Conservation (phyloP, 2,113 vertebrate genomes). For the Chloropsis hardwickii region DNA sequence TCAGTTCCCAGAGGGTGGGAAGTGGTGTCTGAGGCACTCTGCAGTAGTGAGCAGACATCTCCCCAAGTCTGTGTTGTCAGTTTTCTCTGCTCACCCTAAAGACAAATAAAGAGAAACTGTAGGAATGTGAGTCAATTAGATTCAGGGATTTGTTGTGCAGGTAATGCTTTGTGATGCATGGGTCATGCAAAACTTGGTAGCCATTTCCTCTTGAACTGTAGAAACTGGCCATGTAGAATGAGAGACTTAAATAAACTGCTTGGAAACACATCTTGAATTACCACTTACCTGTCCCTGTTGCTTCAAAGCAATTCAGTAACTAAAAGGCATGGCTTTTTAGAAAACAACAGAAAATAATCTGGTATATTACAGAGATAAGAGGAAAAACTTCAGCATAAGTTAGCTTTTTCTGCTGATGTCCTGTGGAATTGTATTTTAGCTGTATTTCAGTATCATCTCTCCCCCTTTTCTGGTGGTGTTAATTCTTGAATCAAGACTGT, state of each 20-base stretch:
- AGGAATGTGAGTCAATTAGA: not conserved
- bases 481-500: not conserved
- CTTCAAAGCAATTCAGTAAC: not conserved
- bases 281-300: not conserved
- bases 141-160: not conserved
- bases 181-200: not conserved
- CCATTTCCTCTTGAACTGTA: not conserved
- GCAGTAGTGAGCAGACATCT: not conserved
- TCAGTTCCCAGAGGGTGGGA: not conserved
- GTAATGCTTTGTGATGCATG: rapidly evolving
- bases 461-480: not conserved
- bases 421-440: not conserved
- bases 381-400: not conserved
- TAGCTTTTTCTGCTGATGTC: not conserved
- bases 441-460: not conserved
- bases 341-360: not conserved
- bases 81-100: not conserved
- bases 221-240: not conserved
- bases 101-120: not conserved
- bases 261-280: not conserved
- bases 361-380: not conserved
- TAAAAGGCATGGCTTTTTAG: not conserved
- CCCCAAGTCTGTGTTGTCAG: not conserved
- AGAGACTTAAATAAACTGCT: not conserved
- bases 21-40: not conserved